Base-by-base conservation (phyloP, 2,797 vertebrate species). In the Sparidentex hasta region DNA sequence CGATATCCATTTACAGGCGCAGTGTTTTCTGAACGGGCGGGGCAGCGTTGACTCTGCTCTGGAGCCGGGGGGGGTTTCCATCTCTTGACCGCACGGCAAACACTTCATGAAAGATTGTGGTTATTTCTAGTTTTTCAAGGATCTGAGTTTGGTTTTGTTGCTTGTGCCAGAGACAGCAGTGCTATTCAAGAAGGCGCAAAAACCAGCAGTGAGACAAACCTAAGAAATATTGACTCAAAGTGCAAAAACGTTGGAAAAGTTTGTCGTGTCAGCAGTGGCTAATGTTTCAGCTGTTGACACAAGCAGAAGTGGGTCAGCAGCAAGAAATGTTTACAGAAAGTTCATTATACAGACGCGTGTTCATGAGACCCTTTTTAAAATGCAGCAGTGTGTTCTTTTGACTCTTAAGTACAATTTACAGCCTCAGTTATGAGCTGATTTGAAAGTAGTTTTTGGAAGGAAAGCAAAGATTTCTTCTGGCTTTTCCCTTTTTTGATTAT, bases 81-180 rank as follows among this genome's bases (percentile, higher is more conserved):
- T 29, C 54, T 59, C 48, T 55, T 43, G 41, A 71, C 76, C 52
- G 62, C 71, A 61, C 4, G 7, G 64, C 55, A 74, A 79, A 86
- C 23, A 64, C n/a, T 29, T 69, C 47, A 54, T 66, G 25, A 44
- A 65, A 71, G 18, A 67, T 11, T 29, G 54, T 61, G 52, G n/a
- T 78, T 61, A 50, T 55, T 67, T 76, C 8, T 43, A 23, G 64
- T 78, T 72, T 47, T 17, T 20, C 17, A 13, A 1, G 46, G 68
- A 43, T 50, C 23, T 55, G 29, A 61, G 9, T 5, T 25, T 8
- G 23, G 18, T 5, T 65, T 52, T 74, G 41, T 17, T 67, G 41
- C 33, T 23, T 2, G 16, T 25, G 33, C 63, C 43, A 69, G 71
- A 78, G 12, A 65, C 16, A 5, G 25, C 43, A 17, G 3, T 2